Conservation (phyloP, 2,888 invertebrate genomes). For the Epicampocera succincta region DNA sequence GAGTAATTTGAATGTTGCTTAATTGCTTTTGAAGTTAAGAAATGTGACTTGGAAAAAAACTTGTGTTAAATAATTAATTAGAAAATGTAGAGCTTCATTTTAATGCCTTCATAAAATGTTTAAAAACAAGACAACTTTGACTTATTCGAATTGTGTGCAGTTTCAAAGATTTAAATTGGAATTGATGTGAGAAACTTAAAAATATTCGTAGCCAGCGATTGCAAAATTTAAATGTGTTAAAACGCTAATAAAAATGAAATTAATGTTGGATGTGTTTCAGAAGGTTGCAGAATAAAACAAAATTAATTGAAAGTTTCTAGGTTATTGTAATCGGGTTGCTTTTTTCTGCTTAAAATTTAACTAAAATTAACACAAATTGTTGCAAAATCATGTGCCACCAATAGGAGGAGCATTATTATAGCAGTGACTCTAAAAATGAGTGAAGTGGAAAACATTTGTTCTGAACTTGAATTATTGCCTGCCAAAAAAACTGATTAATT, state of each 20-base stretch:
- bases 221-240: background rate
- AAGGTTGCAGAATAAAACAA: no score
- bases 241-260: background rate
- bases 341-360: background rate
- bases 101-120: constrained; percentile 15
- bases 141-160: background rate
- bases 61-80: constrained; percentile 36
- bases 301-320: background rate
- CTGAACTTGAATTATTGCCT: no score
- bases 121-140: constrained; percentile 1
- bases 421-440: no score
- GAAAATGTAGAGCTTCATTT: constrained; percentile 2
- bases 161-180: background rate
- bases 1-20: constrained; percentile 28
- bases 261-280: background rate
- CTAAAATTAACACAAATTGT: background rate
- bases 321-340: background rate
- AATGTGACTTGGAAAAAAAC: constrained; percentile 23
- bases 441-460: no score
- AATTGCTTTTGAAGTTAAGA: constrained; percentile 36
- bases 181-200: constrained; percentile 16
- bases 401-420: no score
- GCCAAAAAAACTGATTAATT: no score
- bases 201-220: background rate
- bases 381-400: background rate